These are phyloP conservation scores for Gymnodraco acuticeps DNA, from an alignment of 2,797 vertebrate genomes.

Conservation along the genomic window DNA sequence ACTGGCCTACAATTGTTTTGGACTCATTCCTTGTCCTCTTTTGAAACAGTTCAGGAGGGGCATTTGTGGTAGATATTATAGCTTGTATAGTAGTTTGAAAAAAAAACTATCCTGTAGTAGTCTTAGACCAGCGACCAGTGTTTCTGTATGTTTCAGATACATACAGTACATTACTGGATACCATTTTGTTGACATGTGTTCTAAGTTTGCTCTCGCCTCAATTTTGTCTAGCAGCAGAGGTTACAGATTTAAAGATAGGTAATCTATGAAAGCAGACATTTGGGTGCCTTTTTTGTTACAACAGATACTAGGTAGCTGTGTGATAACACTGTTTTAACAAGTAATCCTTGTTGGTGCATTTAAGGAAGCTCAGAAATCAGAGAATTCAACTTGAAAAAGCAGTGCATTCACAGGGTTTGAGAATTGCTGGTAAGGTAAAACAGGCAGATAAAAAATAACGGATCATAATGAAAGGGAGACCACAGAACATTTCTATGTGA, in stretches of 20 bases:
- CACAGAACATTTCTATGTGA: too few species aligned
- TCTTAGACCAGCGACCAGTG: not conserved
- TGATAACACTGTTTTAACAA: constrained; percentile 12
- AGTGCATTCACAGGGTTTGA: not conserved
- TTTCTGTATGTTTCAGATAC: constrained; percentile 3
- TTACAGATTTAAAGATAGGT: constrained; percentile 5
- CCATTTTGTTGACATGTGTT: not conserved
- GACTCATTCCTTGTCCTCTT: constrained; percentile 11
- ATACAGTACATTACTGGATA: not conserved
- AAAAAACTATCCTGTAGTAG: not conserved
- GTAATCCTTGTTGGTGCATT: constrained; percentile 10
- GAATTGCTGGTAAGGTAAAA: not conserved
- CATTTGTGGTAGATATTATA: constrained; percentile 8
- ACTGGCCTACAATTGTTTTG: constrained; percentile 16
- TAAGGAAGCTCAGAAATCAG: constrained; percentile 13
- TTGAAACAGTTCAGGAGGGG: constrained; percentile 15
- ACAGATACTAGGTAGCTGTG: constrained; percentile 2
- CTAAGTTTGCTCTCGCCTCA: not conserved
- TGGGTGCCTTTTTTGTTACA: constrained; percentile 9
- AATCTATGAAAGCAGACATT: constrained; percentile 22
- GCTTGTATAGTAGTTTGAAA: constrained; percentile 6
- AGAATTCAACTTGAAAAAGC: not conserved
- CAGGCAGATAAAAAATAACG: not conserved
- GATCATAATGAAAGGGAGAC: not conserved
- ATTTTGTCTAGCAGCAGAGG: not conserved